Conservation (phyloP, 2,888 invertebrate genomes). For the Halictus quadricinctus region DNA sequence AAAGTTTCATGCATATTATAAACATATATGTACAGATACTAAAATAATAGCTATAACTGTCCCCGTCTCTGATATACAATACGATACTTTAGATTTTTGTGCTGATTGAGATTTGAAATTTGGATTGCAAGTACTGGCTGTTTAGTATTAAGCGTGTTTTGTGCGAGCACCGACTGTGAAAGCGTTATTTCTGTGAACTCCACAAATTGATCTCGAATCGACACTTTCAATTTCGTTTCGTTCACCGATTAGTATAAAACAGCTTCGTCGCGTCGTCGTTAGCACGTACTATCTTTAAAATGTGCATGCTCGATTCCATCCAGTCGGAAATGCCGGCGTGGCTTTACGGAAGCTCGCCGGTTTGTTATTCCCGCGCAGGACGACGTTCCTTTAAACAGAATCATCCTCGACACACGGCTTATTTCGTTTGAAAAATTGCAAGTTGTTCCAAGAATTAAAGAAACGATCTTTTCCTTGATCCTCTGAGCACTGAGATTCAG, state of each 20-base stretch:
- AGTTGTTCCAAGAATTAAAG: neutral
- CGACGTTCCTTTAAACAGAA: conserved; percentile 58
- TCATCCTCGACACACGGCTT: conserved; percentile 49
- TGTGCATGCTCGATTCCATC: conserved; percentile 61
- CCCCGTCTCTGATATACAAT: neutral
- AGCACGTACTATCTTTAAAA: conserved; percentile 19
- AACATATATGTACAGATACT: neutral
- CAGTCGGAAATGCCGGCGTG: conserved; percentile 56
- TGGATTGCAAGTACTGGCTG: neutral
- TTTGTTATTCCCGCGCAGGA: conserved; percentile 57
- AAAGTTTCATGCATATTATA: neutral
- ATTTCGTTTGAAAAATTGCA: neutral
- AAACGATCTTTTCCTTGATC: neutral
- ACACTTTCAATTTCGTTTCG: conserved; percentile 1
- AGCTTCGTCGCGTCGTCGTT: neutral
- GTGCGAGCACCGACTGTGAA: conserved; percentile 7
- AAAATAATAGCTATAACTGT: neutral
- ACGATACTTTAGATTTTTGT: neutral
- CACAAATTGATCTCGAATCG: neutral
- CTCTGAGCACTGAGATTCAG: neutral
- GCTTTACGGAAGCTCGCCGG: conserved; percentile 55
- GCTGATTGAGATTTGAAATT: neutral
- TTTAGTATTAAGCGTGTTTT: neutral
- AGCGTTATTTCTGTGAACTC: neutral
- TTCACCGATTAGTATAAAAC: conserved; percentile 9